Conservation (phyloP, 2,888 invertebrate species). For the Archips crataeganus region DNA sequence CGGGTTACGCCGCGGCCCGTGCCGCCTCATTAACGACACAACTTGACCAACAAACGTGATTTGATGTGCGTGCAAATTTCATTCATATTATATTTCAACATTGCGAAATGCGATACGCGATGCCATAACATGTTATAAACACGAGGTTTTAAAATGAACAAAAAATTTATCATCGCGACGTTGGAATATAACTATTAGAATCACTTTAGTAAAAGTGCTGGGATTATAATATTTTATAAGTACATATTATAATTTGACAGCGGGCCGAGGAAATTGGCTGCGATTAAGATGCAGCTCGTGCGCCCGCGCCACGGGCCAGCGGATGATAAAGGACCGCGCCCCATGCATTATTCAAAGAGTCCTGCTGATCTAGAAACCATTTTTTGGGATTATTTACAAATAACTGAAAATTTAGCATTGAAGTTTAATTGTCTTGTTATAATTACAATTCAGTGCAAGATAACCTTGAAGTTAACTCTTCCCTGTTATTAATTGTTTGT, state of each 20-base stretch:
- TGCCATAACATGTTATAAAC: background rate
- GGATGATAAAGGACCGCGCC: slow-evolving; percentile 72
- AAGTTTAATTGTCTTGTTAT: too few species aligned
- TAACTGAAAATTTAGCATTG: slow-evolving; percentile 9
- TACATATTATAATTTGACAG: slow-evolving; percentile 51
- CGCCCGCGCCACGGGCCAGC: slow-evolving; percentile 64
- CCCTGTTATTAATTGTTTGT: too few species aligned
- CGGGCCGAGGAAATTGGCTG: slow-evolving; percentile 62
- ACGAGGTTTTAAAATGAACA: slow-evolving; percentile 19
- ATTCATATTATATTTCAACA: slow-evolving; percentile 38
- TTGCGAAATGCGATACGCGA: slow-evolving; percentile 35
- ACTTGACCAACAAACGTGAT: slow-evolving; percentile 49
- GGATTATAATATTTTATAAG: slow-evolving; percentile 39
- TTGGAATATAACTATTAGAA: slow-evolving; percentile 34
- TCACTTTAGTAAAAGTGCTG: slow-evolving; percentile 34
- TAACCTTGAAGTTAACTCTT: background rate
- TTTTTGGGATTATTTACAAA: slow-evolving; percentile 60
- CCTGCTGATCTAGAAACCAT: slow-evolving; percentile 65
- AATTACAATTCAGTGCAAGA: too few species aligned
- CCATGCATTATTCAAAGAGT: slow-evolving; percentile 78
- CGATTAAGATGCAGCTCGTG: slow-evolving; percentile 83
- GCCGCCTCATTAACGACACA: slow-evolving; percentile 75
- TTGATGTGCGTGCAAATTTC: slow-evolving; percentile 37
- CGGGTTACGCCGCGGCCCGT: slow-evolving; percentile 69
- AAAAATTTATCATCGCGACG: slow-evolving; percentile 30